Conservation (phyloP, 2,888 invertebrate species). For the Iselma pallidipennis region DNA sequence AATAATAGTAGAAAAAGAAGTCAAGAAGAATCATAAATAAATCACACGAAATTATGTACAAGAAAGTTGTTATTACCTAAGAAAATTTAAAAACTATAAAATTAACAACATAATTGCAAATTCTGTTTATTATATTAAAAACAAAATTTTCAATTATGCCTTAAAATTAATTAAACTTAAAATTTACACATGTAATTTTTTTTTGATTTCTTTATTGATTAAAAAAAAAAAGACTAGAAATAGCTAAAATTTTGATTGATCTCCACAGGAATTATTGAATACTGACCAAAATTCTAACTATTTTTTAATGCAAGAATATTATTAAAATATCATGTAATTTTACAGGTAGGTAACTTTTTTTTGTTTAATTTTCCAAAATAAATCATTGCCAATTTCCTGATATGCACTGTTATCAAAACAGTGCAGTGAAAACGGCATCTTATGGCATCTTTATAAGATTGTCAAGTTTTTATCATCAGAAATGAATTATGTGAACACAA, state of each 20-base stretch:
- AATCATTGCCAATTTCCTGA: slow-evolving; percentile 9
- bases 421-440: slow-evolving; percentile 4
- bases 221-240: slow-evolving; percentile 16
- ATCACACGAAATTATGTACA: slow-evolving; percentile 2
- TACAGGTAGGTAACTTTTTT: slow-evolving; percentile 6
- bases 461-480: slow-evolving; percentile 10
- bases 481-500: slow-evolving; percentile 26
- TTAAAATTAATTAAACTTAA: background rate
- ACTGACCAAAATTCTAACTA: slow-evolving; percentile 20
- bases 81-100: background rate
- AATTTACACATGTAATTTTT: background rate
- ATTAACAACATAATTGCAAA: background rate
- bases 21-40: background rate
- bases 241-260: slow-evolving; percentile 17
- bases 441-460: slow-evolving; percentile 20
- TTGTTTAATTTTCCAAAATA: slow-evolving; percentile 6
- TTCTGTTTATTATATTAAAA: background rate
- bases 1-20: too few relatives aligned
- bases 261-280: slow-evolving; percentile 1
- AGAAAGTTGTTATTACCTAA: background rate
- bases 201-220: too few relatives aligned
- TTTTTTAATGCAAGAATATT: background rate
- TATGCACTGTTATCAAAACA: slow-evolving; percentile 3
- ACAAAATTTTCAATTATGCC: background rate
- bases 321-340: slow-evolving; percentile 5